phyloP scores from a whole-genome alignment of 1,140 invertebrate genomes.

The Drusus annulatus region DNA sequence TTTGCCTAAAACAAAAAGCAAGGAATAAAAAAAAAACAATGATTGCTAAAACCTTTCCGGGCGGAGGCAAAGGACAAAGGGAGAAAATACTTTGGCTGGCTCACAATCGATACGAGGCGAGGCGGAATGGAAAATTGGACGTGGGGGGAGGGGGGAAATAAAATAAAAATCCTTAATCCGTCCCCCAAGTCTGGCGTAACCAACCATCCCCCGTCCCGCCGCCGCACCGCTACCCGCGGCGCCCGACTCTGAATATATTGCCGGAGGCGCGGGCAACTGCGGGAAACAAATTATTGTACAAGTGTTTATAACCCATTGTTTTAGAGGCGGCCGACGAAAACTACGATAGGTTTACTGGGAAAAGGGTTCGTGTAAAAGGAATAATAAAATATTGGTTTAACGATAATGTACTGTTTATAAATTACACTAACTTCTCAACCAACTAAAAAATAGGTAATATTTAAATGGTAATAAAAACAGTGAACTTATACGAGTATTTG shows the following conservation, averaged over 20 bases:
- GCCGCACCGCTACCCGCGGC: no score
- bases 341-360: no score
- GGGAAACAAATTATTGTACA: background rate
- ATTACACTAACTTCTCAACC: no score
- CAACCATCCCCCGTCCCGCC: background rate
- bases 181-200: constrained; percentile 53
- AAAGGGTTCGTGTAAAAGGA: no score
- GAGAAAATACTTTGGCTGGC: constrained; percentile 16
- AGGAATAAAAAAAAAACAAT: constrained; percentile 12
- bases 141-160: constrained; percentile 43
- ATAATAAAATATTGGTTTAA: no score
- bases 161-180: constrained; percentile 57
- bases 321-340: no score
- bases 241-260: constrained; percentile 21
- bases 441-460: no score
- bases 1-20: constrained; percentile 18
- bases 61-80: constrained; percentile 6
- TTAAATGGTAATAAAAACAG: no score
- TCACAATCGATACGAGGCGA: constrained; percentile 32
- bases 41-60: constrained; percentile 25
- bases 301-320: no score
- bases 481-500: no score
- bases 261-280: background rate
- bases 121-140: constrained; percentile 11
- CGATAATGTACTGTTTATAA: no score